A percentile compares a stretch with the other conserved stretches of the same genome.
Evolutionary conservation across 2,888 invertebrate species (phyloP).

Genomic region (Andrena bicolor): DNA sequence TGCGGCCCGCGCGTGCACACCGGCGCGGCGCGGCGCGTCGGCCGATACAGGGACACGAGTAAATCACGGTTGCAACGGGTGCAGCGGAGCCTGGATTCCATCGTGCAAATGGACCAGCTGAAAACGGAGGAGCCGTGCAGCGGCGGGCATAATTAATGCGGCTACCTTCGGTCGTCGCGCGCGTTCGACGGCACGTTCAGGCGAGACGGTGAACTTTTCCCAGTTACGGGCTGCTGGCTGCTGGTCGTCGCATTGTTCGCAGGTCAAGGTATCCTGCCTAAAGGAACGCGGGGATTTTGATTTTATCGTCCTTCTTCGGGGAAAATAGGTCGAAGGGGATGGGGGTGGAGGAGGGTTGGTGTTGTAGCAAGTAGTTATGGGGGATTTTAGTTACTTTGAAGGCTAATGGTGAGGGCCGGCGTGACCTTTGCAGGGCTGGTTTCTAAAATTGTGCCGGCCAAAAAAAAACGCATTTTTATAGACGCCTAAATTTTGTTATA

Average conservation of each 20-base stretch:
- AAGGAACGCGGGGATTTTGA: neutral
- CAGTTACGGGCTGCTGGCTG: neutral
- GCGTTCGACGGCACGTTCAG: conserved; percentile 9
- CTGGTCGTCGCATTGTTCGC: neutral
- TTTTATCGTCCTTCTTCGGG: too few species aligned
- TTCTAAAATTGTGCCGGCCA: too few species aligned
- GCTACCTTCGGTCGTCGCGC: neutral
- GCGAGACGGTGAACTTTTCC: neutral
- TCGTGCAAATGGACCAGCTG: conserved; percentile 46
- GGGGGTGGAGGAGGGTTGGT: neutral
- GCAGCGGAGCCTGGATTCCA: conserved; percentile 45
- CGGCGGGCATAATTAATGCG: conserved; percentile 41
- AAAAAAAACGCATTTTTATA: too few species aligned
- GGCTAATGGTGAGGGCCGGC: neutral
- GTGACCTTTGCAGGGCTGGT: neutral
- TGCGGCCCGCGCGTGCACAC: conserved; percentile 47
- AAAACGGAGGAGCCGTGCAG: conserved; percentile 26
- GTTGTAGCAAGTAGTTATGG: neutral
- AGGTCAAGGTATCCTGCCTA: neutral
- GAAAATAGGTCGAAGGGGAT: too few species aligned
- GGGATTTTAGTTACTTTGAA: neutral
- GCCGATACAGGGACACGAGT: conserved; percentile 59
- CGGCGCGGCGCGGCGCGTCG: conserved; percentile 10
- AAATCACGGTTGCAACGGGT: conserved; percentile 55
- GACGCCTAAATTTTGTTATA: too few species aligned